Evolutionary conservation across 2,113 vertebrate genomes (phyloP), one percentile per base, ranked within the genome.

Genomic region (Hydrochoerus hydrochaeris): DNA sequence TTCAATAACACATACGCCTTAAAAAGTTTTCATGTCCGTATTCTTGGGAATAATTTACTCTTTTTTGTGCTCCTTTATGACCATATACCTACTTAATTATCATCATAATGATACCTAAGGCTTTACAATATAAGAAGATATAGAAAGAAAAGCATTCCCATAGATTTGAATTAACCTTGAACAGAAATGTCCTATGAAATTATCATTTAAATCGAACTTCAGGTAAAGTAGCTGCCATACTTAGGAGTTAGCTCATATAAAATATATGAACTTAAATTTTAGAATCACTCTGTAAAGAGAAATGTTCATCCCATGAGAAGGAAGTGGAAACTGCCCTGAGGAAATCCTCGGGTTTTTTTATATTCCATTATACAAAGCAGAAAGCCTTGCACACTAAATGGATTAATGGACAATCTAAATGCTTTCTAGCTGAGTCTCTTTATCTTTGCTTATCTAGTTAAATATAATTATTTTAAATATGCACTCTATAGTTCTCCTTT

Each of bases 131-230:
- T 26, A 44, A 75, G 30, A 65, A 96, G n/a, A 83, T 78, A 77
- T 32, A 87, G 84, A 28, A 75, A 81, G 14, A 71, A 80, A 96
- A 75, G 16, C 3, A 87, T 30, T 60, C 30, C 69, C 17, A 75
- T 52, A 41, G 3, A 49, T 92, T 94, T 83, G 78, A 92, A 78
- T 67, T 88, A 73, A 78, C 1, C 77, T 94, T 94, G n/a, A 86
- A 54, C 90, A 85, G 49, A 86, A 77, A 71, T 77, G 7, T 81
- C 11, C 94, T 85, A 20, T 14, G 20, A 90, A 81, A 1, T 41
- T 95, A 88, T 20, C 41, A 52, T 38, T 94, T 75, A 94, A 28
- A 6, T 57, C 84, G 44, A 96, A 83, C 46, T 62, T 28, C 52
- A 94, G 44, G 35, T 77, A 94, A 95, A 95, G 58, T 63, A 80